Evolutionary conservation across 2,888 invertebrate species (phyloP), one percentile per base, ranked within the genome.

Genomic region (Eupeodes luniger): DNA sequence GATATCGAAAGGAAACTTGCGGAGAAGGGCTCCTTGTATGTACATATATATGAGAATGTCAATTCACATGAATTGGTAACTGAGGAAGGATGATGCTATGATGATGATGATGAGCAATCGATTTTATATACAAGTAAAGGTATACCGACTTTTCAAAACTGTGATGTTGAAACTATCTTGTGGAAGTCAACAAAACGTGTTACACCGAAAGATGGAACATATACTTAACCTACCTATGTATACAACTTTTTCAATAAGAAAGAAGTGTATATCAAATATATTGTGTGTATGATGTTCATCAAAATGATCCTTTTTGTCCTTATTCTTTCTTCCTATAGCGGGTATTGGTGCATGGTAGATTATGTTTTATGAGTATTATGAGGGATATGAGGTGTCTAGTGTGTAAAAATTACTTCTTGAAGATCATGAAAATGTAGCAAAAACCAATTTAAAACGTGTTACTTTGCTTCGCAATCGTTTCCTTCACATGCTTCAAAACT

Each of bases 31-130:
- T 14, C 36, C 3, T 27, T 3, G 40, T 40, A 27, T n/a, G n/a
- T n/a, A n/a, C n/a, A n/a, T n/a, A n/a, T 34, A 59, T 4, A 61
- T 44, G 57, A 44, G 12, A 72, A 36, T 57, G 27, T 10, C 57
- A 72, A 44, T 72, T 16, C 66, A 51, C 64, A 72, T 72, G 57
- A 82, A 14, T 14, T 51, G 51, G 51, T 12, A 51, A 5, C 14
- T 10, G 49, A 49, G 49, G 12, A 51, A 51, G 14, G 51, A 51
- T 34, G 59, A 5, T 9, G 6, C 1, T 40, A 40, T 5, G 40
- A 40, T 40, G 40, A 40, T 40, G 40, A 40, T 40, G 40, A 40
- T 40, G 40, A 59, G 12, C 4, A 6, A 59, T 59, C 59, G 59
- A 59, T 59, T 59, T 19, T 57, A 57, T 27, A 27, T 59, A 14